phyloP scores from a whole-genome alignment of 1,140 invertebrate species.

The Drosophila lini region DNA sequence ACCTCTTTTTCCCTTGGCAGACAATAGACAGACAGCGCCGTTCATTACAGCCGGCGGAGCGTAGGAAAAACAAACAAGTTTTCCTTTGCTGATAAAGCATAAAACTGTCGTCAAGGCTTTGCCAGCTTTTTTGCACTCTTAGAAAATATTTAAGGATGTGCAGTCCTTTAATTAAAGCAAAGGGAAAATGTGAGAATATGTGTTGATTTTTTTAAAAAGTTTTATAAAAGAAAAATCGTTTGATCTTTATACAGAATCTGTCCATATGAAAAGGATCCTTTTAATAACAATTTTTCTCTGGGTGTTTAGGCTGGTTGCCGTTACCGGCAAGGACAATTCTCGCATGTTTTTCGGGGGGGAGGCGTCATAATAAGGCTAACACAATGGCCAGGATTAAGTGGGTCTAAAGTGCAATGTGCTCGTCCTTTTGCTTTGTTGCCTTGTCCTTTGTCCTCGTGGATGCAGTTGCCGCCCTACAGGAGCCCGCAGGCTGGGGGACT shows the following conservation, averaged over 20 bases:
- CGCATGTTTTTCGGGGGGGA: conserved; percentile 23
- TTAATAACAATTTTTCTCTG: conserved; percentile 11
- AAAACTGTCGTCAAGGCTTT: conserved; percentile 65
- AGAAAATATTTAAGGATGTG: neutral
- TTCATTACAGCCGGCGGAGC: conserved; percentile 63
- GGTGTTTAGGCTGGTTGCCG: neutral
- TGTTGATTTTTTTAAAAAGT: neutral
- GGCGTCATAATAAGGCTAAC: conserved; percentile 73
- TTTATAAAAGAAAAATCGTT: neutral
- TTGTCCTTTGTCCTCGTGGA: conserved; percentile 58
- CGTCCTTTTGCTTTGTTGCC: conserved; percentile 26
- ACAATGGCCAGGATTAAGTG: conserved; percentile 79
- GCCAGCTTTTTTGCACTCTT: conserved; percentile 18
- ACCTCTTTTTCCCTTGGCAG: conserved; percentile 18
- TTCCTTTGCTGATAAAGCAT: conserved; percentile 70
- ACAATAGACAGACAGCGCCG: conserved; percentile 40
- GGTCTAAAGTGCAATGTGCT: conserved; percentile 62
- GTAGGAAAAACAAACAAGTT: conserved; percentile 72
- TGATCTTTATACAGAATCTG: no score
- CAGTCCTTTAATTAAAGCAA: neutral
- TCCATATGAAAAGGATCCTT: neutral
- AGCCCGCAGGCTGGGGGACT: conserved; percentile 33
- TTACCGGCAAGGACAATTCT: conserved; percentile 59
- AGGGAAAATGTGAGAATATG: neutral
- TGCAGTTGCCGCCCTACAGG: conserved; percentile 41